These are phyloP conservation scores for Heliconius hermathena DNA, from an alignment of 1,140 invertebrate genomes.

Conservation along the genomic window DNA sequence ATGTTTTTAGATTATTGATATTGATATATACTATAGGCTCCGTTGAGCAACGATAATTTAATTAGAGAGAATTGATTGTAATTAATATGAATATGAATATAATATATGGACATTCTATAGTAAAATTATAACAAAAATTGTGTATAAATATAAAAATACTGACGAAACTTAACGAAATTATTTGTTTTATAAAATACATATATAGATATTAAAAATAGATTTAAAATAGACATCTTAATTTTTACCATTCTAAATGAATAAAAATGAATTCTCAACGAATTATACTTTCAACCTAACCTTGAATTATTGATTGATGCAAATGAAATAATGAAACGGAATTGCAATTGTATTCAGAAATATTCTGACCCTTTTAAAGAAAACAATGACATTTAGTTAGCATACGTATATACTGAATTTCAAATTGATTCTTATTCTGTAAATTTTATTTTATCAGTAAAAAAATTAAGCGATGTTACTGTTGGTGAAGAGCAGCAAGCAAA, in stretches of 20 bases:
- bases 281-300: conserved; percentile 2
- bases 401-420: conserved; percentile 17
- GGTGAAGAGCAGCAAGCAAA: neutral
- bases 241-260: neutral
- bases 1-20: neutral
- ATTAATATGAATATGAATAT: neutral
- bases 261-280: neutral
- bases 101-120: too few species aligned
- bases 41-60: neutral
- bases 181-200: too few species aligned
- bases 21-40: neutral
- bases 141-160: too few species aligned
- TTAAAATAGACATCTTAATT: neutral
- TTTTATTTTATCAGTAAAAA: neutral
- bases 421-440: conserved; percentile 20
- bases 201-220: too few species aligned
- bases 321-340: conserved; percentile 6
- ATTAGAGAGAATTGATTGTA: neutral
- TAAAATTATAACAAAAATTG: too few species aligned
- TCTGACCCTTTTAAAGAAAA: conserved; percentile 47
- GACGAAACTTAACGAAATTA: too few species aligned
- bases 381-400: conserved; percentile 46
- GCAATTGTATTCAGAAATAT: conserved; percentile 41
- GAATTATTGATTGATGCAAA: conserved; percentile 12
- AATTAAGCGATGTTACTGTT: neutral